Evolutionary conservation across 2,113 vertebrate species (phyloP).

Genomic region (Spheniscus mendiculus): DNA sequence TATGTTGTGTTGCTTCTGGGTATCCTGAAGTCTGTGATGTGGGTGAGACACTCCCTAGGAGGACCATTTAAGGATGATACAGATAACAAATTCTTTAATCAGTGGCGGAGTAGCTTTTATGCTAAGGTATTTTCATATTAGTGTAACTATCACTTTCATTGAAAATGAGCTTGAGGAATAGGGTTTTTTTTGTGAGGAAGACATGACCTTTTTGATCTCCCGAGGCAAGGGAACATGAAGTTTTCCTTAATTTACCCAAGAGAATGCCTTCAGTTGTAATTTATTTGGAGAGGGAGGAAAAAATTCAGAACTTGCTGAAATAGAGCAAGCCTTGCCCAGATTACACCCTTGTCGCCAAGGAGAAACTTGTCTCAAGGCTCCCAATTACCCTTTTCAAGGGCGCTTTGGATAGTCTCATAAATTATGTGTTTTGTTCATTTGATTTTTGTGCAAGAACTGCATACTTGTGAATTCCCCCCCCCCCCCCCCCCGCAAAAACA

Average conservation of each 20-base stretch:
- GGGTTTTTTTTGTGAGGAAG: not conserved
- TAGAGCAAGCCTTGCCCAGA: not conserved
- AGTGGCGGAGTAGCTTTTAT: not conserved
- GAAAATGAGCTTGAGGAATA: not conserved
- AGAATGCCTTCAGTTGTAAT: not conserved
- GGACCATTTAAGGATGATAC: not conserved
- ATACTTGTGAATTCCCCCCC: not conserved
- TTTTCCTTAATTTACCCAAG: not conserved
- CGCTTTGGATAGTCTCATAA: not conserved
- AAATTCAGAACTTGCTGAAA: not conserved
- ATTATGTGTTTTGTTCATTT: not conserved
- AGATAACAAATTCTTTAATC: not conserved
- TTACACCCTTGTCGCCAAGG: not conserved
- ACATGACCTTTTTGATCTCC: not conserved
- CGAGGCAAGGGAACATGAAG: not conserved
- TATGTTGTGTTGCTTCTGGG: not conserved
- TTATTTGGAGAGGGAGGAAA: not conserved
- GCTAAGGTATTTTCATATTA: not conserved
- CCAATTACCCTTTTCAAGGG: conserved; percentile 1
- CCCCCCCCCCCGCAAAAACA: too few relatives aligned
- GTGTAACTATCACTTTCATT: not conserved
- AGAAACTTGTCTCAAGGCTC: conserved; percentile 10
- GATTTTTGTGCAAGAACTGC: not conserved
- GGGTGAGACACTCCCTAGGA: not conserved
- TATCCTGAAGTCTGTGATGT: not conserved